A percentile compares a stretch with the other conserved stretches of the same genome.
Conservation (phyloP, 2,888 invertebrate genomes). For the Oxyteleia sp. region DNA sequence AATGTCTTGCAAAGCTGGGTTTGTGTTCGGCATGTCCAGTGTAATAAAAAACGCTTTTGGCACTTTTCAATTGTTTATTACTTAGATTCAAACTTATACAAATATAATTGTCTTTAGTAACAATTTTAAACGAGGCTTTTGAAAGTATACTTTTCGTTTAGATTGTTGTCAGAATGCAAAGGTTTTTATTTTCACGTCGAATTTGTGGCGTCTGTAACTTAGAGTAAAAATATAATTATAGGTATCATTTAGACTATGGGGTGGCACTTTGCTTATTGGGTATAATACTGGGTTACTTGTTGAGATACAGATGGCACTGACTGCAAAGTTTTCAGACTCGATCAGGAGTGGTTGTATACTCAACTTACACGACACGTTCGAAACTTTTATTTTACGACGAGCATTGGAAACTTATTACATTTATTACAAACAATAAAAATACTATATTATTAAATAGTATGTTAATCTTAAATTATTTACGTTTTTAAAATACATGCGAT, state of each 20-base stretch:
- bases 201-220: constrained; percentile 30
- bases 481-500: too few relatives aligned
- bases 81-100: constrained; percentile 62
- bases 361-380: constrained; percentile 14
- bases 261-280: constrained; percentile 13
- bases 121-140: constrained; percentile 45
- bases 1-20: constrained; percentile 57
- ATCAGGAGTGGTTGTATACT: constrained; percentile 9
- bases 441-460: too few relatives aligned
- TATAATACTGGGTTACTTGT: constrained; percentile 18
- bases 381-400: too few relatives aligned
- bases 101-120: constrained; percentile 59
- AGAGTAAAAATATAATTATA: constrained; percentile 35
- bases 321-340: constrained; percentile 1
- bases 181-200: constrained; percentile 29
- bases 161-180: constrained; percentile 48
- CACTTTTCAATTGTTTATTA: constrained; percentile 61
- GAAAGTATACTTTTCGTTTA: constrained; percentile 38
- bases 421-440: too few relatives aligned
- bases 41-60: constrained; percentile 56
- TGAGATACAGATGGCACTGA: constrained; percentile 11
- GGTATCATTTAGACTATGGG: constrained; percentile 5
- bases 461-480: too few relatives aligned
- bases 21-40: constrained; percentile 28
- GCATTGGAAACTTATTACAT: too few relatives aligned